Evolutionary conservation across 2,888 invertebrate species (phyloP), one percentile per base, ranked within the genome.

Genomic region (Brassicogethes aeneus): DNA sequence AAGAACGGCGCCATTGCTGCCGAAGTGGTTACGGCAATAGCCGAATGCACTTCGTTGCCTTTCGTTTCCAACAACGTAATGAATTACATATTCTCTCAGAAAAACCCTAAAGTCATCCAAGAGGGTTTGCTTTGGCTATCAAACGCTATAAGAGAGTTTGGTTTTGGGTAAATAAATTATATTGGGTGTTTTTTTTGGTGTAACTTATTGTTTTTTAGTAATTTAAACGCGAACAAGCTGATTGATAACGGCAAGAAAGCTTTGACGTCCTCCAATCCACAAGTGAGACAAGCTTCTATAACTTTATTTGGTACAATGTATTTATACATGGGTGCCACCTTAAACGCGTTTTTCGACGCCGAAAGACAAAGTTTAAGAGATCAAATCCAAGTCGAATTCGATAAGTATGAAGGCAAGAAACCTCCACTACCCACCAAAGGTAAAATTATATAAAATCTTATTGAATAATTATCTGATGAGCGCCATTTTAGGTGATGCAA

Each of bases 81-180:
- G 15, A 73, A 78, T 2, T 82, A 79, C 60, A 86, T 89, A 0
- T 87, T 91, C 66, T 70, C 71, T 7, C 90, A 92, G 65, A 92
- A 91, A 68, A 93, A 86, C 60, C 93, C 93, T 0, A 92, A 92
- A 68, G 88, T 91, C 31, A 89, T 91, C 59, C 80, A 86, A 1
- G 93, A 93, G 65, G 75, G 87, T 41, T 73, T 93, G 39, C 74
- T 76, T 42, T 94, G 93, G 92, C 73, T 91, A 45, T 70, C 80
- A 1, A 76, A 68, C 31, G 83, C 90, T 0, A 74, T 94, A 3
- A 79, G 80, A 57, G 92, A 93, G 61, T 94, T 93, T 72, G 93
- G 94, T 2, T 82, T 90, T 68, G 75, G 73, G 83, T 86, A 65
- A 78, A 80, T 75, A 23, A 23, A 23, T 23, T n/a, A n/a, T n/a